Percentiles rank a stretch among this genome's conserved stretches.
These are phyloP conservation scores for Gobio occitaniae DNA, from an alignment of 2,797 vertebrate species.

Conservation along the genomic window DNA sequence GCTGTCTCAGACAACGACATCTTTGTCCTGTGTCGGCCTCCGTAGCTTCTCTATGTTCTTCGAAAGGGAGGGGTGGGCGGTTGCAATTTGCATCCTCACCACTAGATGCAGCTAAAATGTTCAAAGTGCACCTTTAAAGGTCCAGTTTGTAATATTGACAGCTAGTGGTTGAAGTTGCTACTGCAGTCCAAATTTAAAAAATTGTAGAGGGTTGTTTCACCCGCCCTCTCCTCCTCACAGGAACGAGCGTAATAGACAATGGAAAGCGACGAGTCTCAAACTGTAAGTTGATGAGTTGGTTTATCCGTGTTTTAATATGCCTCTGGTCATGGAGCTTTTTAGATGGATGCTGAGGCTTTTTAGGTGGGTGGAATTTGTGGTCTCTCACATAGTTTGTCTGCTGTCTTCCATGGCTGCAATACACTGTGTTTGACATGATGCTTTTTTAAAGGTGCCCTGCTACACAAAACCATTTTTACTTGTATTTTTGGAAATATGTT, in stretches of 20 bases:
- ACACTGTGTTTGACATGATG: not conserved
- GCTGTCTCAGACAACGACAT: too few relatives aligned
- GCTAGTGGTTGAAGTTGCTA: not conserved
- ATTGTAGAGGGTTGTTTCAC: not conserved
- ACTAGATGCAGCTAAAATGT: too few relatives aligned
- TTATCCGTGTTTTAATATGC: not conserved
- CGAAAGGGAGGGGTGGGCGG: too few relatives aligned
- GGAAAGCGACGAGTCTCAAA: not conserved
- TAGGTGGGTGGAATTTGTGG: not conserved
- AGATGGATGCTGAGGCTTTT: not conserved
- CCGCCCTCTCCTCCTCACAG: too few relatives aligned
- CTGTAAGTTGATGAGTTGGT: not conserved
- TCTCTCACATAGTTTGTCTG: not conserved
- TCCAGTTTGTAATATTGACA: not conserved
- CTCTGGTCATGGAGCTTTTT: not conserved
- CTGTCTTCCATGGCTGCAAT: not conserved
- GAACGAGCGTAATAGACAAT: not conserved
- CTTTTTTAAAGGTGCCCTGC: not conserved
- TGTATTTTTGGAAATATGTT: too few relatives aligned
- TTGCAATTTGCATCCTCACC: too few relatives aligned
- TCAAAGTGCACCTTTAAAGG: not conserved
- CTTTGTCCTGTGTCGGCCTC: too few relatives aligned
- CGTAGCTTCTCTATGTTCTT: too few relatives aligned
- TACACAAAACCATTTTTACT: too few relatives aligned
- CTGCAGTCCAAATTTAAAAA: not conserved